Evolutionary conservation across 2,888 invertebrate species (phyloP), one percentile per base, ranked within the genome.

Genomic region (Eilema depressum): DNA sequence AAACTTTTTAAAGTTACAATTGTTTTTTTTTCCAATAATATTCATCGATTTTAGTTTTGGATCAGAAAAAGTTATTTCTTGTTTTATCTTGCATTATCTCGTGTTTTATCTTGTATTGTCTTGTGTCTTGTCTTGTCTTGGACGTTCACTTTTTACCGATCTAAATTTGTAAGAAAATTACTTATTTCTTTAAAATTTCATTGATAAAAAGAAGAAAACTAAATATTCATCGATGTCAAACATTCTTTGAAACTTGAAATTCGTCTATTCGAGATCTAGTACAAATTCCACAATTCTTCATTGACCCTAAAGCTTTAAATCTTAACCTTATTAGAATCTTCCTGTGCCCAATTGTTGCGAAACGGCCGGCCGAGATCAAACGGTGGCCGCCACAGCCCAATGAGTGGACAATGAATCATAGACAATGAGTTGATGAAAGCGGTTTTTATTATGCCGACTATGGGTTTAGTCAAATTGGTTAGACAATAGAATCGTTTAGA

Each of bases 241-340:
- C 10, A 60, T 61, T n/a, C 11, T 1, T 17, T 11, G 28, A 41
- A 47, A 3, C 41, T 11, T 3, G 11, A 67, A 11, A 37, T 33
- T 57, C 26, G 57, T 26, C 56, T 11, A 61, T 56, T 66, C 66
- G 61, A n/a, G n/a, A 64, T 57, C 57, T 63, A 66, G 72, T 78
- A 69, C 75, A 75, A 81, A 75, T 73, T 80, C 72, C 71, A 68
- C 37, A 20, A 73, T 74, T 75, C 79, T 69, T 83, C 84, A 87
- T 88, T 90, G 90, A 90, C 91, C 91, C 87, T 84, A 76, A 87
- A 88, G 85, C 85, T 88, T 87, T 88, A 93, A 94, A 94, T 94
- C 94, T 90, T 91, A 91, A 93, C 90, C 92, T 89, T 88, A 93
- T 94, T 94, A 94, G 91, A 88, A 90, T 90, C 91, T 93, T 93